A percentile compares a stretch with the other conserved stretches of the same genome.
phyloP scores from a whole-genome alignment of 1,140 invertebrate genomes.

The Bombus picipes region DNA sequence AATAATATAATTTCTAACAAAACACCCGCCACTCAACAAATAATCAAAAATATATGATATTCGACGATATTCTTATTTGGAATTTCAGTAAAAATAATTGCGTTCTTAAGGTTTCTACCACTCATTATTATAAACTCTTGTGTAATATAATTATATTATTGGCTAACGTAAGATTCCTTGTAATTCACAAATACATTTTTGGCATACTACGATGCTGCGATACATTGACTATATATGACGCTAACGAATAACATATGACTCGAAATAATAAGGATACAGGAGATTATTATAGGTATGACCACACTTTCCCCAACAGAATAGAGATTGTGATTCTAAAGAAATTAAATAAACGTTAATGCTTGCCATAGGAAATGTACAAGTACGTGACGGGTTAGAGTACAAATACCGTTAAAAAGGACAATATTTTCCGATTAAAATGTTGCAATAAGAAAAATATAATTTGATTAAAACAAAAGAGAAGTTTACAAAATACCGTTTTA shows the following conservation, averaged over 20 bases:
- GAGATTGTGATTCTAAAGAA: slow-evolving; percentile 24
- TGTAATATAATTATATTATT: slow-evolving; percentile 55
- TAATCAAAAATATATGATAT: slow-evolving; percentile 71
- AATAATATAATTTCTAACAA: slow-evolving; percentile 82
- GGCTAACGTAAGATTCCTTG: slow-evolving; percentile 33
- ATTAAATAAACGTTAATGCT: slow-evolving; percentile 17
- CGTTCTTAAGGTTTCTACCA: slow-evolving; percentile 17
- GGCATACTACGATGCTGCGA: slow-evolving; percentile 66
- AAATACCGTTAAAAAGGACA: slow-evolving; percentile 16
- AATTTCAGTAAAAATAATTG: slow-evolving; percentile 70
- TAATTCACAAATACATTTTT: slow-evolving; percentile 57
- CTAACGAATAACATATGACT: slow-evolving; percentile 63
- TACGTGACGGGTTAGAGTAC: slow-evolving; percentile 33
- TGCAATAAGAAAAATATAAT: slow-evolving; percentile 14
- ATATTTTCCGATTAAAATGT: neutral
- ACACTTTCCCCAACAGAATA: slow-evolving; percentile 6
- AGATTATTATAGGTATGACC: slow-evolving; percentile 29
- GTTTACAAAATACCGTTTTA: neutral
- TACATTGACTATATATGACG: slow-evolving; percentile 50
- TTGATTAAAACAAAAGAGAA: neutral
- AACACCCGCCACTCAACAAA: slow-evolving; percentile 76
- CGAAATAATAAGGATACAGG: slow-evolving; percentile 41
- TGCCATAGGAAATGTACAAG: slow-evolving; percentile 19
- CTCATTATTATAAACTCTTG: slow-evolving; percentile 53
- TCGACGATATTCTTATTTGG: slow-evolving; percentile 62